Evolutionary conservation across 2,113 vertebrate species (phyloP).

Genomic region (Dipodomys merriami): DNA sequence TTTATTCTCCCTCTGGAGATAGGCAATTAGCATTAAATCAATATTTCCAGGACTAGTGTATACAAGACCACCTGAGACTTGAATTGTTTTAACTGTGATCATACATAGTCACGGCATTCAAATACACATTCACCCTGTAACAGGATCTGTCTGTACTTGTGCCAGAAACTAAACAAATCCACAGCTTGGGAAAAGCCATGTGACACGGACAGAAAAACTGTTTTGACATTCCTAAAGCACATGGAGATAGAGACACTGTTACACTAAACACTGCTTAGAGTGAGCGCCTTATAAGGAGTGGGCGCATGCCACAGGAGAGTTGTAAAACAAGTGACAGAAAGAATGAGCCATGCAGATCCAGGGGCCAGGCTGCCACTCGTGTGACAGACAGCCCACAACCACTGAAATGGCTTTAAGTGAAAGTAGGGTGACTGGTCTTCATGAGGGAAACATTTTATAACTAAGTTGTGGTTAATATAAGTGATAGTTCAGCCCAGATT

Average conservation of each 20-base stretch:
- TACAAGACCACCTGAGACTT: neutral
- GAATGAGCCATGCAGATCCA: neutral
- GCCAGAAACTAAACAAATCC: conserved; percentile 78
- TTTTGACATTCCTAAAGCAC: neutral
- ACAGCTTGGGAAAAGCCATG: conserved; percentile 69
- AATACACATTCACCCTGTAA: conserved; percentile 69
- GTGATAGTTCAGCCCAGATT: conserved; percentile 5
- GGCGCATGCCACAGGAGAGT: too few relatives aligned
- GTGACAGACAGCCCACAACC: neutral
- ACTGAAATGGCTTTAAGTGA: neutral
- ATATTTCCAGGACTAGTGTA: neutral
- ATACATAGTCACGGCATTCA: conserved; percentile 39
- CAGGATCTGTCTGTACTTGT: conserved; percentile 58
- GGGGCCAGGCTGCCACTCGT: neutral
- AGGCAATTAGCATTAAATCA: neutral
- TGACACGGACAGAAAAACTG: conserved; percentile 39
- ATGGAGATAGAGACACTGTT: neutral
- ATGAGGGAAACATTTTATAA: neutral
- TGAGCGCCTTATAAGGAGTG: conserved; percentile 25
- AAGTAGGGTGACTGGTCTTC: neutral
- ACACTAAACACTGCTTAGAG: conserved; percentile 54
- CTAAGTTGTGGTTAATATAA: neutral
- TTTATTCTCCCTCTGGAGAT: neutral
- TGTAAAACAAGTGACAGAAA: neutral
- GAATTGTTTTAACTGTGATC: conserved; percentile 58